Base-by-base conservation (phyloP, 1,140 invertebrate species). In the Drosophila ogumai region DNA sequence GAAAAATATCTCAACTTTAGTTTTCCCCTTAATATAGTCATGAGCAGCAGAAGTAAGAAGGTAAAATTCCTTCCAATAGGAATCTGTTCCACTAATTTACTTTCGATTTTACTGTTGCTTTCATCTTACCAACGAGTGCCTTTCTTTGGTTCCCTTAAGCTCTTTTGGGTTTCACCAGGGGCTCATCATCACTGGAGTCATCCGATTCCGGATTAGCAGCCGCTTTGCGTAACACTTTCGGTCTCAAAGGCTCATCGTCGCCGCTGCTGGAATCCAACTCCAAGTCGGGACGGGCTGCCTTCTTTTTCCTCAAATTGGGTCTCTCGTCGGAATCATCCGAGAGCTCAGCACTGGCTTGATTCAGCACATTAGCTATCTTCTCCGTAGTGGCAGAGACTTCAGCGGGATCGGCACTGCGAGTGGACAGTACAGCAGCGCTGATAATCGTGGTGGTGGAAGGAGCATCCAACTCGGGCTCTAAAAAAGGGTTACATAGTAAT, bases 341-440 rank as follows among this genome's bases (percentile, higher is more conserved):
- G 7, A 13, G n/a, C 32, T 49, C 7, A 15, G 25, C 19, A 19
- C 1, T 4, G 17, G 22, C 13, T 7, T 5, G 8, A 5, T 6
- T 31, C 0, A 74, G 40, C n/a, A 81, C 4, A 0, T 55, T n/a
- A 9, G 81, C 41, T 15, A 85, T 54, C 41, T 82, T 76, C n/a
- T 82, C 75, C 3, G 6, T 34, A 31, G 8, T 58, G 8, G 25
- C 52, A 0, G 63, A 32, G 3, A 60, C 0, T 19, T 40, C 56
- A 10, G n/a, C 12, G 13, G 49, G 4, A 2, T 49, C 10, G 25
- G 59, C 71, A 3, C 44, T 28, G 19, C 63, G 55, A 36, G 82
- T 84, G n/a, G 82, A 73, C 7, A 87, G 40, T 7, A 90, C 19
- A 4, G 85, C 85, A 13, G 80, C 85, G 3, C 85, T 84, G 15